phyloP scores from a whole-genome alignment of 2,113 vertebrate species.

The Trachemys scripta region DNA sequence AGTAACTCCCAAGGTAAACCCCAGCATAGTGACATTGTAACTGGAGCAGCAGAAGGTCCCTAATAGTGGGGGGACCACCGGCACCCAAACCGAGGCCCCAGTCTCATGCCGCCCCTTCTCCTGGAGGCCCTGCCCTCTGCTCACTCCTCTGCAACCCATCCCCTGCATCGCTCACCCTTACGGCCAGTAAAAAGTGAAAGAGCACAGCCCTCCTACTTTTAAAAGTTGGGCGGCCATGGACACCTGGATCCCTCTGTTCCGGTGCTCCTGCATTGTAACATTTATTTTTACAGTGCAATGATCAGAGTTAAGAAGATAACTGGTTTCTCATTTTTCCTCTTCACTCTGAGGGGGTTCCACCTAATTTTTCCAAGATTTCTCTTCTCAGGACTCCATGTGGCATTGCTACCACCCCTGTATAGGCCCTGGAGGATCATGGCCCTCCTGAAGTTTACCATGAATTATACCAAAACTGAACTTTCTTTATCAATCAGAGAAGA shows the following conservation, averaged over 20 bases:
- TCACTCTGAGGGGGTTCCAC: not conserved
- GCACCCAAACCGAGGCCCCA: no score
- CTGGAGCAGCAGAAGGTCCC: no score
- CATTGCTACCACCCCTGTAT: not conserved
- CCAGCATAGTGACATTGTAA: not conserved
- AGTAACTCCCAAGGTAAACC: not conserved
- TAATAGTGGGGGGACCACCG: no score
- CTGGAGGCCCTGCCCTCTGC: no score
- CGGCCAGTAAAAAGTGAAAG: no score
- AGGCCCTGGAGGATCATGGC: not conserved
- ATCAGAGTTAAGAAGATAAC: not conserved
- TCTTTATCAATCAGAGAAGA: not conserved
- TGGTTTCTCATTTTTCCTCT: not conserved
- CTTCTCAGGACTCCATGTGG: not conserved
- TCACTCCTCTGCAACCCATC: no score
- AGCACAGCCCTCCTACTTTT: no score
- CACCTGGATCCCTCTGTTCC: not conserved
- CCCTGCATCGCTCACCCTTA: no score
- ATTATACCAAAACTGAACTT: not conserved
- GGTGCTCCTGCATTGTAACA: not conserved
- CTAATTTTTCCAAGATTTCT: not conserved
- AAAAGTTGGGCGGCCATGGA: no score
- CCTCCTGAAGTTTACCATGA: not conserved
- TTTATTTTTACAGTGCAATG: not conserved
- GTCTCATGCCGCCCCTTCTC: no score